phyloP scores from a whole-genome alignment of 2,797 vertebrate species.

The Melanotaenia nigrans region DNA sequence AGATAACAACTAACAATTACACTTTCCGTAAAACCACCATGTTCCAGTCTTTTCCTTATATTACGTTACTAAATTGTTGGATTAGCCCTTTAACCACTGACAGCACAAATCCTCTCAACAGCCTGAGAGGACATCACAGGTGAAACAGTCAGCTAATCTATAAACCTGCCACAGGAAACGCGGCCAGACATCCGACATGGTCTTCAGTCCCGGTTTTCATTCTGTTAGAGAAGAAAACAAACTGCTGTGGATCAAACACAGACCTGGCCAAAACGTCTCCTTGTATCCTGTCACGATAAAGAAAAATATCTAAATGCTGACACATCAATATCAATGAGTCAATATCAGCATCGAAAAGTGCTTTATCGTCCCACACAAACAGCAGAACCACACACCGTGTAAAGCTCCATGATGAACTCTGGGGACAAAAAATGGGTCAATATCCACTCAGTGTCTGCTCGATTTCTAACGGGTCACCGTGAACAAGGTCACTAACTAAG shows the following conservation, averaged over 20 bases:
- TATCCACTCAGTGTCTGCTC: not conserved
- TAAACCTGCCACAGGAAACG: slow-evolving; percentile 12
- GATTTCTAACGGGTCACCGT: not conserved
- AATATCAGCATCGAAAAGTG: no score
- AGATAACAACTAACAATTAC: no score
- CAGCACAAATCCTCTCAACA: slow-evolving; percentile 29
- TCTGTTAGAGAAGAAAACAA: not conserved
- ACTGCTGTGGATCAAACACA: not conserved
- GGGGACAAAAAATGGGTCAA: not conserved
- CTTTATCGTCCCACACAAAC: not conserved
- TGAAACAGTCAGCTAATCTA: slow-evolving; percentile 29
- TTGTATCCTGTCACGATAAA: not conserved
- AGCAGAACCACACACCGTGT: not conserved
- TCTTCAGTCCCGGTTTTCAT: no score
- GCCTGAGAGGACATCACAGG: slow-evolving; percentile 22
- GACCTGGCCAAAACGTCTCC: not conserved
- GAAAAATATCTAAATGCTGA: not conserved
- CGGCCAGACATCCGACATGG: not conserved
- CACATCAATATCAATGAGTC: not conserved
- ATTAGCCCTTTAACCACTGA: slow-evolving; percentile 21
- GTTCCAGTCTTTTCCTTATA: no score
- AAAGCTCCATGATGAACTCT: not conserved
- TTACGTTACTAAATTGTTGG: not conserved
- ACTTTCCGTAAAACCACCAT: no score
- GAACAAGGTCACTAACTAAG: slow-evolving; percentile 17